Evolutionary conservation across 2,797 vertebrate genomes (phyloP).

Genomic region (Brachymystax lenok): DNA sequence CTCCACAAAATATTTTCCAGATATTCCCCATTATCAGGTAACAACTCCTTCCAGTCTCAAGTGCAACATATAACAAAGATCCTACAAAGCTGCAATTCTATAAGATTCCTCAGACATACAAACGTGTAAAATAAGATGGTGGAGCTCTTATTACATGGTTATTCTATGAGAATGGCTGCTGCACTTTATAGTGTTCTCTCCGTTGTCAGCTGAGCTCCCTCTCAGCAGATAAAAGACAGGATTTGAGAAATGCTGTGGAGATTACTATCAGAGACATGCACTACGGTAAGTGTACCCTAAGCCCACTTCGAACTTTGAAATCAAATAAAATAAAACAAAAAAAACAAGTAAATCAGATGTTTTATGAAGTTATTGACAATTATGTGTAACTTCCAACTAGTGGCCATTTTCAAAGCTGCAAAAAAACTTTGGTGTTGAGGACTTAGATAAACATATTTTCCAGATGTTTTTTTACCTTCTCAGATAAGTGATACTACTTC

Average conservation of each 20-base stretch:
- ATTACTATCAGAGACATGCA: slow-evolving; percentile 55
- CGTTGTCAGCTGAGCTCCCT: slow-evolving; percentile 58
- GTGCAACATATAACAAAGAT: background rate
- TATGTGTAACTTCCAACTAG: no score
- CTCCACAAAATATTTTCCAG: background rate
- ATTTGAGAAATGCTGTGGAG: no score
- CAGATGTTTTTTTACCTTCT: no score
- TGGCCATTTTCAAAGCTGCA: no score
- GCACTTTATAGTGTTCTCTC: slow-evolving; percentile 36
- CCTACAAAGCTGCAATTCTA: background rate
- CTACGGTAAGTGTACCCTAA: background rate
- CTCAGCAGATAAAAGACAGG: slow-evolving; percentile 66
- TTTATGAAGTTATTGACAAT: no score
- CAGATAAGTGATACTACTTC: no score
- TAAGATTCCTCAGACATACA: background rate
- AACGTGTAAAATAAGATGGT: background rate
- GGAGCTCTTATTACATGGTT: slow-evolving; percentile 39
- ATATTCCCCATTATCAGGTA: background rate
- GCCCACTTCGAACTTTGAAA: no score
- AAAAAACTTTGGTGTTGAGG: no score
- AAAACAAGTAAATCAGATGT: no score
- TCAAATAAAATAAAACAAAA: no score
- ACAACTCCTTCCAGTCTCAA: background rate
- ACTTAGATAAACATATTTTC: no score
- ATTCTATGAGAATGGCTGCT: slow-evolving; percentile 58